phyloP scores from a whole-genome alignment of 1,140 invertebrate species.

The Archivesica marissinica region DNA sequence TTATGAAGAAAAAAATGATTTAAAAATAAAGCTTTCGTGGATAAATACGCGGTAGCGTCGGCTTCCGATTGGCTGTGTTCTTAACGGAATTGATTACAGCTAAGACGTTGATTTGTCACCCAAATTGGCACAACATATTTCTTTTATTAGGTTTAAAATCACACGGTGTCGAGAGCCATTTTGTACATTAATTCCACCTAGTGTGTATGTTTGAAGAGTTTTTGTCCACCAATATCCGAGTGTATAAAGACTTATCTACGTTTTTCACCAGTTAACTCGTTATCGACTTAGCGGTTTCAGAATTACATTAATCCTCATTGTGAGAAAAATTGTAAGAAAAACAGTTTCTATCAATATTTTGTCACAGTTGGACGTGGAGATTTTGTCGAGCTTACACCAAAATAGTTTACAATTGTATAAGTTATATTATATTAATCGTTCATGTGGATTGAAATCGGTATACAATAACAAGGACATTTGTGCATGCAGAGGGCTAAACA shows the following conservation, averaged over 20 bases:
- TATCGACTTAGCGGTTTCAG: constrained; percentile 29
- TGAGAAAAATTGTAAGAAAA: constrained; percentile 47
- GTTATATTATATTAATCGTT: no score
- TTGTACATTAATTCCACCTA: not conserved
- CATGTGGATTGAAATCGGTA: no score
- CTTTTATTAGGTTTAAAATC: constrained; percentile 11
- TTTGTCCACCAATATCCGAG: constrained; percentile 59
- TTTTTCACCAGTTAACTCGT: constrained; percentile 54
- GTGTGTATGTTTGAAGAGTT: constrained; percentile 2
- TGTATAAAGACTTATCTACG: constrained; percentile 35
- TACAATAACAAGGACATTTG: no score
- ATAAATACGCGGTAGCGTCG: not conserved
- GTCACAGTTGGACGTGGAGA: constrained; percentile 19
- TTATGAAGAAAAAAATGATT: no score
- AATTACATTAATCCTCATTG: constrained; percentile 55
- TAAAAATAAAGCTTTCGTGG: not conserved
- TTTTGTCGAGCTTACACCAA: constrained; percentile 41
- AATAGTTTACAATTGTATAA: no score
- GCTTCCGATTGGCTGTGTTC: constrained; percentile 10
- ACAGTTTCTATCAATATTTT: constrained; percentile 51
- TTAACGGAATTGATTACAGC: constrained; percentile 20
- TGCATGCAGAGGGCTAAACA: no score
- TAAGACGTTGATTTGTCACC: constrained; percentile 28
- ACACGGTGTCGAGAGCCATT: not conserved
- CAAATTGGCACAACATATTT: constrained; percentile 5